Percentiles rank a stretch among this genome's conserved stretches.
These are phyloP conservation scores for Melanogrammus aeglefinus DNA, from an alignment of 2,797 vertebrate genomes.

Conservation along the genomic window DNA sequence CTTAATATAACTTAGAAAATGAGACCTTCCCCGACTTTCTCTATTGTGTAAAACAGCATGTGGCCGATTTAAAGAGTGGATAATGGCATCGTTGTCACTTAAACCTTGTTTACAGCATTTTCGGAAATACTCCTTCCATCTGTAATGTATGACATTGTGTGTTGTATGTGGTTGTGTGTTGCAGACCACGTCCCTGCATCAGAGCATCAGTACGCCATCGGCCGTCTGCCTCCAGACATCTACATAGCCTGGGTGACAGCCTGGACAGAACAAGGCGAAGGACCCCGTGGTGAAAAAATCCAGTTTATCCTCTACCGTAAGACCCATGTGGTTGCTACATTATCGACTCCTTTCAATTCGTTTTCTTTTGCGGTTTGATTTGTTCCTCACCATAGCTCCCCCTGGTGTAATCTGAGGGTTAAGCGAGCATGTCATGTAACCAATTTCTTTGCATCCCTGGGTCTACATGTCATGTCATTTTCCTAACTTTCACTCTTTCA, in stretches of 20 bases:
- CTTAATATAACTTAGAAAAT: too few species aligned
- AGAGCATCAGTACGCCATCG: slow-evolving; percentile 12
- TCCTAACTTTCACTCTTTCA: slow-evolving; percentile 41
- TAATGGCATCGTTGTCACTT: too few species aligned
- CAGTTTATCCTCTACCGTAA: slow-evolving; percentile 55
- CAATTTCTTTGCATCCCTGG: background rate
- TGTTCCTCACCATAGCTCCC: too few species aligned
- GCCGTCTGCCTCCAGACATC: slow-evolving; percentile 36
- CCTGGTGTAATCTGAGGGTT: background rate
- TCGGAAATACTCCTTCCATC: background rate
- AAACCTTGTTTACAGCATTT: too few species aligned
- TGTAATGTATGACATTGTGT: background rate
- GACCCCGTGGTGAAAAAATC: slow-evolving; percentile 48
- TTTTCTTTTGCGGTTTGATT: background rate
- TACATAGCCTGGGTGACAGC: slow-evolving; percentile 83
- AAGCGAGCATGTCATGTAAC: background rate
- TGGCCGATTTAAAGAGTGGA: too few species aligned
- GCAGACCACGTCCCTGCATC: slow-evolving; percentile 35
- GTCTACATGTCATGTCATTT: background rate
- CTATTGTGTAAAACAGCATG: too few species aligned
- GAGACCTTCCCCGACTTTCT: too few species aligned
- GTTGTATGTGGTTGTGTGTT: background rate
- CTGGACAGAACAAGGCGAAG: slow-evolving; percentile 76
- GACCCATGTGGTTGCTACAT: slow-evolving; percentile 15
- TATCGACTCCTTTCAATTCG: background rate